Base-by-base conservation (phyloP, 2,888 invertebrate species). In the Ochlodes sylvanus region DNA sequence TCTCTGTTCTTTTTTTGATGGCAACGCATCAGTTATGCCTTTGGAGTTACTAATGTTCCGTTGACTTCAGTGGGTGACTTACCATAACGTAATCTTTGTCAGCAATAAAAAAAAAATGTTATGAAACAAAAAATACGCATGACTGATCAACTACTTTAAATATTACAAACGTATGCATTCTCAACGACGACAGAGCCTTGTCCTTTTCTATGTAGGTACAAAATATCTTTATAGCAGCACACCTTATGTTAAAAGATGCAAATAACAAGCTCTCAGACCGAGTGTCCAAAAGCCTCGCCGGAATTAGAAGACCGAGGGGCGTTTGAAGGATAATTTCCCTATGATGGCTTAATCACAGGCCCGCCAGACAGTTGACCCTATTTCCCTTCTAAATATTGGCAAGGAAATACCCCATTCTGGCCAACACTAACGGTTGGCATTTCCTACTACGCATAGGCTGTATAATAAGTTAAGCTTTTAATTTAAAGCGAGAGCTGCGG, bases 251-350 rank as follows among this genome's bases (percentile, higher is more conserved):
- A 65, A 74, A 78, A 75, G 73, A 79, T 79, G 77, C 74, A 78
- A 79, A 80, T 78, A 68, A 70, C 71, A 68, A 74, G 54, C 75
- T 75, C 76, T 79, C 76, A 73, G 63, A 63, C 70, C 68, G 64
- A 56, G 70, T 72, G 72, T 71, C 74, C 73, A 75, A 73, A 72
- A 71, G 73, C 75, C 71, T 60, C 75, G 75, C 72, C 68, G 64
- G 75, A 61, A 77, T 79, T 77, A 78, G 72, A 58, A 71, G 65
- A 72, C 72, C 72, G 70, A 73, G 70, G 54, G 75, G 72, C 70
- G 75, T 80, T 81, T 82, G 71, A 74, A 73, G 76, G 78, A 79
- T 80, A 78, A 81, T 81, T 82, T 79, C 76, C 74, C 77, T 72
- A 70, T 77, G 77, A 82, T 77, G 77, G 75, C 77, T 79, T 79